Evolutionary conservation across 1,140 invertebrate genomes (phyloP).

Genomic region (Pseudomyrmex cubaensis): DNA sequence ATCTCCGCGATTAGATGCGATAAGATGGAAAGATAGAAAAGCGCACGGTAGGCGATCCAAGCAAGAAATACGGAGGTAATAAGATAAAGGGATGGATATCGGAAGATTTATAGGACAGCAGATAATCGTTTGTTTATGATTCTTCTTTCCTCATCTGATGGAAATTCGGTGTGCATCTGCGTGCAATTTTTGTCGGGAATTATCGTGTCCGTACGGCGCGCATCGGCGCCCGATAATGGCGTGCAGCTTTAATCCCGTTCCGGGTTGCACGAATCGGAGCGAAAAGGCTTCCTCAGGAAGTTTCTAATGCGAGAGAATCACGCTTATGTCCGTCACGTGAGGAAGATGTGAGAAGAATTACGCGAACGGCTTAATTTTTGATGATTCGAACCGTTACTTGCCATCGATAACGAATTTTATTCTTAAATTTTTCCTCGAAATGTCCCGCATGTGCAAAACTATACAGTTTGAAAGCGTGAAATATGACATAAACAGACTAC

Average conservation of each 20-base stretch:
- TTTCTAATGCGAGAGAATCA: constrained; percentile 63
- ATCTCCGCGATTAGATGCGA: constrained; percentile 38
- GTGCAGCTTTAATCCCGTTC: constrained; percentile 61
- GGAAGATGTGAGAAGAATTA: neutral
- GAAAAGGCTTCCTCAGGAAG: constrained; percentile 60
- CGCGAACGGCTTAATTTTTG: constrained; percentile 7
- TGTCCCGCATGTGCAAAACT: neutral
- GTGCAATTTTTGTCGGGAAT: constrained; percentile 27
- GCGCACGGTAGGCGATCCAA: neutral
- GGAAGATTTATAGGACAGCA: neutral
- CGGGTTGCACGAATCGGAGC: constrained; percentile 46
- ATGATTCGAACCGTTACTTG: neutral
- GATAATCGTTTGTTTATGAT: constrained; percentile 49
- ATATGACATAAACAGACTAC: neutral
- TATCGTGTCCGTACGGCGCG: constrained; percentile 29
- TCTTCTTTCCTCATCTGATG: neutral
- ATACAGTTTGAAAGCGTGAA: neutral
- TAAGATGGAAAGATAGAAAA: constrained; percentile 18
- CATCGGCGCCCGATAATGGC: constrained; percentile 43
- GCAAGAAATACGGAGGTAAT: constrained; percentile 10
- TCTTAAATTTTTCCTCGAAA: neutral
- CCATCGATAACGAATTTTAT: neutral
- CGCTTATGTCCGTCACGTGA: constrained; percentile 11
- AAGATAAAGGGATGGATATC: constrained; percentile 11
- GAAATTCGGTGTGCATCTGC: constrained; percentile 17